These are phyloP conservation scores for Euschistus heros DNA, from an alignment of 1,140 invertebrate species.

Conservation along the genomic window DNA sequence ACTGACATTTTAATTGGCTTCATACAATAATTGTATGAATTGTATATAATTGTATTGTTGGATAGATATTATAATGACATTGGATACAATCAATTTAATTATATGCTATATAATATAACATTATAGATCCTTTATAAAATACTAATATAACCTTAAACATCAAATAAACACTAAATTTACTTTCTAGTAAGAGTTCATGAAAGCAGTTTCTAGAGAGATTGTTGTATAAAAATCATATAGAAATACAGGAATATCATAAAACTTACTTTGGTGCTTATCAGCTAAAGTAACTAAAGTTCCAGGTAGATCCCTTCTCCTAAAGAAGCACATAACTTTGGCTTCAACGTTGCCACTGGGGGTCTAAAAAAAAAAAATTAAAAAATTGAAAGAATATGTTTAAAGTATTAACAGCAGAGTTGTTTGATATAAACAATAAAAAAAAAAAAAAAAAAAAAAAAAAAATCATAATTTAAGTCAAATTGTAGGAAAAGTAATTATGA, in stretches of 20 bases:
- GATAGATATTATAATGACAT: too few species aligned
- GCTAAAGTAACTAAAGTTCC: slow-evolving; percentile 86
- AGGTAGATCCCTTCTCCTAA: slow-evolving; percentile 90
- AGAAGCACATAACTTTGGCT: slow-evolving; percentile 99
- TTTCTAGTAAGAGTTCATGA: too few species aligned
- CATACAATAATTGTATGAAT: too few species aligned
- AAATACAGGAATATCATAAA: background rate
- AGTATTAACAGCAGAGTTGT: background rate
- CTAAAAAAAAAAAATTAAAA: slow-evolving; percentile 39
- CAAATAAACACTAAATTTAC: too few species aligned
- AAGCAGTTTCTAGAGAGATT: slow-evolving; percentile 9
- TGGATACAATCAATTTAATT: too few species aligned
- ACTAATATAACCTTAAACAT: too few species aligned
- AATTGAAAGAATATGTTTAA: background rate
- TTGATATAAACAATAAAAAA: background rate
- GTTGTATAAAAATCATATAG: background rate
- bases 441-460: background rate
- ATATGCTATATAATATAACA: too few species aligned
- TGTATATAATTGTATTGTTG: too few species aligned
- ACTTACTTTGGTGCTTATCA: slow-evolving; percentile 96
- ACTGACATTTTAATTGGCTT: too few species aligned
- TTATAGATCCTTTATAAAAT: too few species aligned
- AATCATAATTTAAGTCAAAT: background rate
- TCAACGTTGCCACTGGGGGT: slow-evolving; percentile 95
- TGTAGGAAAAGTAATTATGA: background rate